Base-by-base conservation (phyloP, 2,888 invertebrate species). In the Alloplasta piceator region DNA sequence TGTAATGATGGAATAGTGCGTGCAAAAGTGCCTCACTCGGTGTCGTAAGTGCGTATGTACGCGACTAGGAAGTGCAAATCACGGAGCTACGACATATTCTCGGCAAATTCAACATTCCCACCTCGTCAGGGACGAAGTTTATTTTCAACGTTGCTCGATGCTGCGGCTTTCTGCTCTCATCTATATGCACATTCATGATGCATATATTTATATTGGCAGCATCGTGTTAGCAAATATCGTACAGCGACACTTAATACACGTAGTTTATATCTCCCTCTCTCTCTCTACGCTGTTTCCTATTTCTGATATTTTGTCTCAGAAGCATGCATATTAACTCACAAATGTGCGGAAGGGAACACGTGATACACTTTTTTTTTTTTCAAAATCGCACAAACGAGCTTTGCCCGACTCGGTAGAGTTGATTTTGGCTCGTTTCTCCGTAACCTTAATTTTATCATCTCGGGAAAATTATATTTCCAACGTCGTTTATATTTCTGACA, bases 111-210 rank as follows among this genome's bases (percentile, higher is more conserved):
- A 87, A 89, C 87, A 86, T 89, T 90, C 87, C 87, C 88, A 89
- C 86, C 87, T 89, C 87, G 88, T 91, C 90, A 91, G 91, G 91
- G 90, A 88, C 91, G 87, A 87, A 87, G 88, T 88, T 91, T 91
- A 90, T 91, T 91, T 91, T 89, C 87, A 90, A 90, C 89, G 78
- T 84, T 82, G 52, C 52, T 26, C 60, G 74, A 64, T 72, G 12
- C 58, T 71, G 58, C 58, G 6, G 43, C 52, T 38, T 26, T 39
- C 26, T 68, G 12, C 43, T 7, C 36, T 58, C 38, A 7, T 66
- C n/a, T 64, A 39, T 55, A 5, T 55, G 12, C 60, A 39, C 55
- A 63, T 36, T 26, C 38, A 41, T 41, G 10, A 50, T n/a, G 14
- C 46, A 39, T 7, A 48, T 67, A 55, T 48, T 9, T 41, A 68